These are phyloP conservation scores for Agonopterix heracliana DNA, from an alignment of 2,888 invertebrate species.

Conservation along the genomic window DNA sequence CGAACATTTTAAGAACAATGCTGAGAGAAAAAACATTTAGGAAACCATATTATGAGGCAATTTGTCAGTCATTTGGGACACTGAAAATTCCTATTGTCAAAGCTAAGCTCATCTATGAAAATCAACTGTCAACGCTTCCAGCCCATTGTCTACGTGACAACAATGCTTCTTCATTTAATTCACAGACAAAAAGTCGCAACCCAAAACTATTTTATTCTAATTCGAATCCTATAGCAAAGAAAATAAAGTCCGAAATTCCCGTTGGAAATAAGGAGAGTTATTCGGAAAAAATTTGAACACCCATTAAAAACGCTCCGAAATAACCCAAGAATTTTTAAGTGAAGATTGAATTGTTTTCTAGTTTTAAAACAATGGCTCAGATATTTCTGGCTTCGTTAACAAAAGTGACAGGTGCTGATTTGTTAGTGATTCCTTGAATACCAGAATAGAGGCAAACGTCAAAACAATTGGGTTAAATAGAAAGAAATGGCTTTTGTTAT, in stretches of 20 bases:
- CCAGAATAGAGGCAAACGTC: conserved; percentile 53
- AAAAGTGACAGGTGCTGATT: conserved; percentile 67
- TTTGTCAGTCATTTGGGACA: conserved; percentile 59
- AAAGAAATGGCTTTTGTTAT: conserved; percentile 47
- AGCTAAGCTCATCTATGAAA: conserved; percentile 43
- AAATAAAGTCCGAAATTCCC: conserved; percentile 12
- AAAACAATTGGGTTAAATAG: conserved; percentile 52
- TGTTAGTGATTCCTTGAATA: conserved; percentile 54
- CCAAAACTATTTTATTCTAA: conserved; percentile 13
- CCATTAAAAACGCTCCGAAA: conserved; percentile 48
- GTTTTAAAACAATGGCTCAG: conserved; percentile 54
- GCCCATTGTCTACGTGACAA: conserved; percentile 54
- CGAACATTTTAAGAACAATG: conserved; percentile 30
- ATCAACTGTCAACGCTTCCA: conserved; percentile 58
- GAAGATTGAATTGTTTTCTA: conserved; percentile 58
- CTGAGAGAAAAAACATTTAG: conserved; percentile 33
- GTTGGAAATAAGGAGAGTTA: conserved; percentile 22
- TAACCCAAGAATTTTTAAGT: conserved; percentile 42
- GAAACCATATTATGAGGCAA: conserved; percentile 33
- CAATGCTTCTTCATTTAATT: conserved; percentile 35
- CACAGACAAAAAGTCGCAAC: conserved; percentile 18
- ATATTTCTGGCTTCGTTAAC: conserved; percentile 53
- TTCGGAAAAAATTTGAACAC: conserved; percentile 24
- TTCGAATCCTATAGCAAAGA: conserved; percentile 20
- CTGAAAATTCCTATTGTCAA: conserved; percentile 49